These are phyloP conservation scores for Argyrosomus regius DNA, from an alignment of 2,797 vertebrate genomes.

Conservation along the genomic window DNA sequence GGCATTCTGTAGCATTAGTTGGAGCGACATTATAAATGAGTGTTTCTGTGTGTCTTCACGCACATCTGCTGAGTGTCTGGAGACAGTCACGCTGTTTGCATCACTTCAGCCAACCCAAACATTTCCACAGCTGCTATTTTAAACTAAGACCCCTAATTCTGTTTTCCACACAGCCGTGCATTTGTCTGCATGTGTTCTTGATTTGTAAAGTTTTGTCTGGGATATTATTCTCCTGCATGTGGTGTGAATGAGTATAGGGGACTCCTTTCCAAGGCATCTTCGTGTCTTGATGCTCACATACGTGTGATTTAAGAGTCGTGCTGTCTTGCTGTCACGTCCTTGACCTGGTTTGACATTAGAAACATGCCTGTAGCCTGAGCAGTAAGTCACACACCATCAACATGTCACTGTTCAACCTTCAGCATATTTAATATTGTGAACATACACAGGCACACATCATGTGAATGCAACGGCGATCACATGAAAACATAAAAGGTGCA, in stretches of 20 bases:
- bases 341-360: conserved; percentile 53
- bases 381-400: conserved; percentile 55
- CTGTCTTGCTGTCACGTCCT: conserved; percentile 38
- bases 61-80: conserved; percentile 60
- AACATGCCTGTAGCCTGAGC: conserved; percentile 31
- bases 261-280: not conserved
- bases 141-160: conserved; percentile 37
- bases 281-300: not conserved
- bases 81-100: conserved; percentile 56
- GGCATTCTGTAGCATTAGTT: conserved; percentile 29
- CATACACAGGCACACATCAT: not conserved
- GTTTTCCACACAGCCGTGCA: conserved; percentile 39
- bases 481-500: not conserved
- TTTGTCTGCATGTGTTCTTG: conserved; percentile 7
- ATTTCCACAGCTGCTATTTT: conserved; percentile 70
- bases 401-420: conserved; percentile 50
- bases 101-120: conserved; percentile 64
- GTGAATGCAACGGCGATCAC: not conserved
- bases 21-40: conserved; percentile 28
- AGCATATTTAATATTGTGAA: conserved; percentile 14
- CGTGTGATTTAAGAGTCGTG: conserved; percentile 32
- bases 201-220: not conserved
- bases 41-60: conserved; percentile 24
- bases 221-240: not conserved
- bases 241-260: not conserved